Evolutionary conservation across 2,888 invertebrate genomes (phyloP), one percentile per base, ranked within the genome.

Genomic region (Rhagium mordax): DNA sequence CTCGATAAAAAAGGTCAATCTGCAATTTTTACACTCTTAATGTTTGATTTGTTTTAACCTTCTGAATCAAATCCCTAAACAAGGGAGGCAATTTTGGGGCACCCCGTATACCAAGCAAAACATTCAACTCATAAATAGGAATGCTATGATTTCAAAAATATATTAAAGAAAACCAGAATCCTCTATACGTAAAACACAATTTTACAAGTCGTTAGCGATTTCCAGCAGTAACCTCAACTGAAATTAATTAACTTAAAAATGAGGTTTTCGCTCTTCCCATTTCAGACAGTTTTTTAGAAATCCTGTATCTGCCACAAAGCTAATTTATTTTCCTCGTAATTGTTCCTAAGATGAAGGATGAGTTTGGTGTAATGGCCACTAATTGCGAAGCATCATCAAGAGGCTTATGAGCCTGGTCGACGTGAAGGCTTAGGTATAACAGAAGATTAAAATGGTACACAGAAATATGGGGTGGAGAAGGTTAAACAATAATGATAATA

Each of bases 321-420:
- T 69, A 69, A 69, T 69, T 69, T 69, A 60, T 41, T 66, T 71
- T 60, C 71, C 47, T 27, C 47, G 13, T 24, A 66, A 57, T 70
- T 21, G 62, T 51, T 57, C 48, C 24, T 21, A 20, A 27, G 53
- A 47, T 66, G 71, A 71, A 65, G 59, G 65, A 71, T 66, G 66
- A 66, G 59, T 66, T 64, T 49, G 47, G 48, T 41, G 29, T 65
- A 71, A 66, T 66, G 71, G 48, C 71, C 66, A 71, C 66, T 71
- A 71, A 71, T 71, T 71, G 62, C 65, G 49, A 59, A 59, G 59
- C 65, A 71, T 51, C 71, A 60, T 65, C 71, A 71, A 61, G 60
- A 69, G 59, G 59, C 59, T 68, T 68, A 68, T 53, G 59, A 59
- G 53, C 4, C 55, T 55, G 13, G 6, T 55, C 15, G 24, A 55